Percentiles rank a stretch among this genome's conserved stretches.
Conservation (phyloP, 1,140 invertebrate genomes). For the Oreohelix idahoensis region DNA sequence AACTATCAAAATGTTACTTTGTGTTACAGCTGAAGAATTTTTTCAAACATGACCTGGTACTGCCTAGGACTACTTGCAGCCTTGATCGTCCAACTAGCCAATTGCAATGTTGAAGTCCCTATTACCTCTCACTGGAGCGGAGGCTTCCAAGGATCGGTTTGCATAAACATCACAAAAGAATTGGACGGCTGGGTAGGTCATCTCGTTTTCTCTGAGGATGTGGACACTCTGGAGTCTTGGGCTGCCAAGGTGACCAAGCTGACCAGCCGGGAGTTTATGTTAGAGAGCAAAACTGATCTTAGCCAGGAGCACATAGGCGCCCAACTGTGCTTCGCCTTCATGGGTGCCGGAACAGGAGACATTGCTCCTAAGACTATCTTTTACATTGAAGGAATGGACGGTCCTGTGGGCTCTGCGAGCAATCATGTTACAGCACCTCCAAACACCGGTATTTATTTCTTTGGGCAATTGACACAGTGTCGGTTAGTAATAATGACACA, state of each 20-base stretch:
- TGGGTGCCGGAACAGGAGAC: slow-evolving; percentile 38
- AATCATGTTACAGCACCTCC: neutral
- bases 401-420: neutral
- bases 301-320: slow-evolving; percentile 29
- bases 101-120: slow-evolving; percentile 31
- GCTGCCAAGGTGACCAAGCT: slow-evolving; percentile 7
- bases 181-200: slow-evolving; percentile 49
- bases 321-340: slow-evolving; percentile 38
- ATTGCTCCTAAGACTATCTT: slow-evolving; percentile 25
- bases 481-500: too few relatives aligned
- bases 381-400: slow-evolving; percentile 26
- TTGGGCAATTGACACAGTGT: too few relatives aligned
- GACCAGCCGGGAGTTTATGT: slow-evolving; percentile 22
- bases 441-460: neutral
- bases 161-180: slow-evolving; percentile 42
- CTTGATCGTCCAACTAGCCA: slow-evolving; percentile 16
- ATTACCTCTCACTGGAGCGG: slow-evolving; percentile 48
- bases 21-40: too few relatives aligned
- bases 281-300: slow-evolving; percentile 42
- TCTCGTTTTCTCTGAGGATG: slow-evolving; percentile 44
- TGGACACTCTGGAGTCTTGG: slow-evolving; percentile 45
- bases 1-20: too few relatives aligned
- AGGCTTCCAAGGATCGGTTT: slow-evolving; percentile 49
- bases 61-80: slow-evolving; percentile 34
- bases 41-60: neutral